Evolutionary conservation across 2,888 invertebrate genomes (phyloP).

Genomic region (Trichogramma dendrolimi): DNA sequence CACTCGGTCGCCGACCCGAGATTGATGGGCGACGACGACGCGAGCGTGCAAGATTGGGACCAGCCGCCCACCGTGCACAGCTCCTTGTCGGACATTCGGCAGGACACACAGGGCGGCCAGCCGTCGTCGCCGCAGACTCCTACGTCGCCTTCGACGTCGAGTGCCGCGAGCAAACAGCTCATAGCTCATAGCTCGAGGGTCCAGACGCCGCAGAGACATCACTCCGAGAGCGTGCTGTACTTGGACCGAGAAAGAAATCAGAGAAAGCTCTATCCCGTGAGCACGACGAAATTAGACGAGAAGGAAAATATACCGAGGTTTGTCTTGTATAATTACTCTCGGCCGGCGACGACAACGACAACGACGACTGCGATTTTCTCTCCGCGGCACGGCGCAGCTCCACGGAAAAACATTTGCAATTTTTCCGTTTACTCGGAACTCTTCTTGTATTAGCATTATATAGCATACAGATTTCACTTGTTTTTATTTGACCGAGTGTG

Average conservation of each 20-base stretch:
- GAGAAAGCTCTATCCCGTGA: conserved; percentile 66
- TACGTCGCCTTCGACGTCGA: not conserved
- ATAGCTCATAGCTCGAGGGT: conserved; percentile 76
- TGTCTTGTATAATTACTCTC: not conserved
- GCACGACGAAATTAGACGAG: conserved; percentile 59
- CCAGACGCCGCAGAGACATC: conserved; percentile 71
- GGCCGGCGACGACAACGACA: not conserved
- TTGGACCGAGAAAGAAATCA: conserved; percentile 58
- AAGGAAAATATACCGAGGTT: conserved; percentile 34
- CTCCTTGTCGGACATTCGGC: conserved; percentile 47
- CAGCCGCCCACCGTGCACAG: conserved; percentile 34
- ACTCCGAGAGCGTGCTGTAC: conserved; percentile 72
- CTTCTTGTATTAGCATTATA: not conserved
- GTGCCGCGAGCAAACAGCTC: conserved; percentile 55
- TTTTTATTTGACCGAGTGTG: no score
- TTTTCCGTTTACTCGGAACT: not conserved
- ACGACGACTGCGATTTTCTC: not conserved
- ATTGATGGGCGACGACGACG: conserved; percentile 37
- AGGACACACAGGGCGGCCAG: conserved; percentile 32
- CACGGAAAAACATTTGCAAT: not conserved
- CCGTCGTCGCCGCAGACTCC: not conserved
- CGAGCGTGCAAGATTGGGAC: conserved; percentile 28
- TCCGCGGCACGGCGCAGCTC: not conserved
- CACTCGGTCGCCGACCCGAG: conserved; percentile 34
- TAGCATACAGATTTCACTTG: no score